These are phyloP conservation scores for Chouioia cunea DNA, from an alignment of 2,888 invertebrate species.

Conservation along the genomic window DNA sequence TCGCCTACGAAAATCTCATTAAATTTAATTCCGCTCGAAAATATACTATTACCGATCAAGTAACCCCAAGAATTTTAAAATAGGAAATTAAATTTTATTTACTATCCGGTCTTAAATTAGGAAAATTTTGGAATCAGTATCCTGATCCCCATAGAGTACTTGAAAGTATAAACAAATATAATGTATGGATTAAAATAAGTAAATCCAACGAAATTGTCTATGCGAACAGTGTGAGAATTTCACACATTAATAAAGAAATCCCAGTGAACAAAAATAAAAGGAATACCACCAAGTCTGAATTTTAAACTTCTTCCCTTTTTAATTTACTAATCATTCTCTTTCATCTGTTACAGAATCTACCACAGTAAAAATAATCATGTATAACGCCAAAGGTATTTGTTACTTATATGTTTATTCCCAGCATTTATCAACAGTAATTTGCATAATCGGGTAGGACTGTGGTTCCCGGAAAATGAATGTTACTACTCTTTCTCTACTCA, in stretches of 20 bases:
- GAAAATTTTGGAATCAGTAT: not conserved
- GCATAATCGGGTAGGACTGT: slow-evolving; percentile 28
- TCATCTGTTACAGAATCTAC: not conserved
- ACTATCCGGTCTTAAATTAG: no score
- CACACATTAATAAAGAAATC: no score
- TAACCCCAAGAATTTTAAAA: not conserved
- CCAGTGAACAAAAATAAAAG: not conserved
- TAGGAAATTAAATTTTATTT: not conserved
- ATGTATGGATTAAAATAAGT: no score
- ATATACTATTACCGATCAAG: not conserved
- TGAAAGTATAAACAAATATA: slow-evolving; percentile 3
- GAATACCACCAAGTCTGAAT: not conserved
- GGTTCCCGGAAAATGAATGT: slow-evolving; percentile 14
- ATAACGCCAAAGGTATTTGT: not conserved
- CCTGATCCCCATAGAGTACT: not conserved
- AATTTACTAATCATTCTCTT: not conserved
- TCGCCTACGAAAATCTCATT: not conserved
- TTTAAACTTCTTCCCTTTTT: not conserved
- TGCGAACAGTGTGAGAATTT: no score
- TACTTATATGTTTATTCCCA: not conserved
- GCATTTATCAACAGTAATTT: no score
- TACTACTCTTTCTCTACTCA: slow-evolving; percentile 27
- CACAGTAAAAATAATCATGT: no score
- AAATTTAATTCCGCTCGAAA: not conserved
- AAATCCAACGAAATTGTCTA: no score